A percentile compares a stretch with the other conserved stretches of the same genome.
Evolutionary conservation across 2,113 vertebrate genomes (phyloP).

Genomic region (Callithrix jacchus): DNA sequence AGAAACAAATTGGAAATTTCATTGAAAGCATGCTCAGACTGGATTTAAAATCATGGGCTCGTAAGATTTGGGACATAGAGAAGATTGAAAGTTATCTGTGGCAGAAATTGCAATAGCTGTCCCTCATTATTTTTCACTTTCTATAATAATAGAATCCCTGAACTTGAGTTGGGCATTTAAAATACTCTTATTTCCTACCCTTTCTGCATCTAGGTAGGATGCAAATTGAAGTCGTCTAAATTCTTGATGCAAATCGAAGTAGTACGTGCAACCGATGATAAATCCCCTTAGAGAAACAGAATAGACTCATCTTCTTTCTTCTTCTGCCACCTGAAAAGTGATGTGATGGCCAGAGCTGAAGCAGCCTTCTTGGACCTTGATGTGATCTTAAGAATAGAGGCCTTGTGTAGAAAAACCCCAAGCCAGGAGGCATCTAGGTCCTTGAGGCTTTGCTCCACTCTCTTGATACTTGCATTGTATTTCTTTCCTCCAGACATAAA

Average conservation of each 20-base stretch:
- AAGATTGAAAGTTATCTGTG: not conserved
- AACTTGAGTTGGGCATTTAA: not conserved
- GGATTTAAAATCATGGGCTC: not conserved
- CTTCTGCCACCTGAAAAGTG: not conserved
- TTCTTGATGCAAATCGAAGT: not conserved
- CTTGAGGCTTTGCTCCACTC: not conserved
- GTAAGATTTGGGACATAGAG: not conserved
- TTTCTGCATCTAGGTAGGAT: not conserved
- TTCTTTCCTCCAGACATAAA: conserved; percentile 24
- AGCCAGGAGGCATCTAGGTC: not conserved
- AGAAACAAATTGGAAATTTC: conserved; percentile 19
- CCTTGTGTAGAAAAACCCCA: not conserved
- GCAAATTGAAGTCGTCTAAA: not conserved
- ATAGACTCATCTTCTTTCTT: not conserved
- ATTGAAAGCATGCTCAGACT: not conserved
- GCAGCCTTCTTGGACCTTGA: not conserved
- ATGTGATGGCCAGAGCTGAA: not conserved
- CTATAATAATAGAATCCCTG: not conserved
- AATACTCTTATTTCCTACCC: not conserved
- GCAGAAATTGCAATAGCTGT: not conserved
- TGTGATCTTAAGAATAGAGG: not conserved
- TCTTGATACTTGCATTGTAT: not conserved
- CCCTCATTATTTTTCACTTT: not conserved
- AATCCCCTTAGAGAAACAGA: not conserved
- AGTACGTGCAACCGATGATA: not conserved